Percentiles rank a stretch among this genome's conserved stretches.
Conservation (phyloP, 2,888 invertebrate species). For the Sphaerophoria rueppellii region DNA sequence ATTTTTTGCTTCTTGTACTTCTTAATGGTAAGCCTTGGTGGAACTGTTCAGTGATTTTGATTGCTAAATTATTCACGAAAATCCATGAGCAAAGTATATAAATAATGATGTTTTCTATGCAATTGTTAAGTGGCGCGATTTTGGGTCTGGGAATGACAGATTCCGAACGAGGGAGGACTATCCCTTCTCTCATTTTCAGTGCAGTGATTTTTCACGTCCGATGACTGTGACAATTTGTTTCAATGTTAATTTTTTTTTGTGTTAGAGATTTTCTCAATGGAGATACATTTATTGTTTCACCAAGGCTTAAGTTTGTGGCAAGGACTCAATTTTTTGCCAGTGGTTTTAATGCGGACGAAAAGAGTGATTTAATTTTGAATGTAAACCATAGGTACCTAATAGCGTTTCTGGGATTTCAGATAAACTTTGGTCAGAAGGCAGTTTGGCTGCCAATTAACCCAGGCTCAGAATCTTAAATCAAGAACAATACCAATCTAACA, state of each 20-base stretch:
- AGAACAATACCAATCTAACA: too few species aligned
- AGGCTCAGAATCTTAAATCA: too few species aligned
- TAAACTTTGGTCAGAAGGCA: too few species aligned
- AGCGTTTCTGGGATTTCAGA: too few species aligned
- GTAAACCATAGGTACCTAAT: too few species aligned
- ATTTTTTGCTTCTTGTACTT: constrained; percentile 11
- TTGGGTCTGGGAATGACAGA: not conserved
- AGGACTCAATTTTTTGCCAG: too few species aligned
- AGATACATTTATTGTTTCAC: constrained; percentile 35
- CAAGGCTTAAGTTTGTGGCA: not conserved
- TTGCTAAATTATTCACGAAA: constrained; percentile 71
- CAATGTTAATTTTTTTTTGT: constrained; percentile 44
- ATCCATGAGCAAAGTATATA: constrained; percentile 50
- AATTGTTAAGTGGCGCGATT: constrained; percentile 40
- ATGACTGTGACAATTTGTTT: constrained; percentile 62
- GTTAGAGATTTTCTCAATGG: constrained; percentile 38
- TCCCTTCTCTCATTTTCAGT: constrained; percentile 23
- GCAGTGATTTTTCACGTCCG: constrained; percentile 68
- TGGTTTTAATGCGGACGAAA: too few species aligned
- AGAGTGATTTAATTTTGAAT: too few species aligned
- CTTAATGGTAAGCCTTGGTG: constrained; percentile 65
- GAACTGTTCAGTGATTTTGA: constrained; percentile 57
- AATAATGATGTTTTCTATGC: constrained; percentile 61
- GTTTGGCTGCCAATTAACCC: too few species aligned
- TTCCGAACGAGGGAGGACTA: not conserved